Evolutionary conservation across 2,888 invertebrate genomes (phyloP), one percentile per base, ranked within the genome.

Genomic region (Anoncus sp.): DNA sequence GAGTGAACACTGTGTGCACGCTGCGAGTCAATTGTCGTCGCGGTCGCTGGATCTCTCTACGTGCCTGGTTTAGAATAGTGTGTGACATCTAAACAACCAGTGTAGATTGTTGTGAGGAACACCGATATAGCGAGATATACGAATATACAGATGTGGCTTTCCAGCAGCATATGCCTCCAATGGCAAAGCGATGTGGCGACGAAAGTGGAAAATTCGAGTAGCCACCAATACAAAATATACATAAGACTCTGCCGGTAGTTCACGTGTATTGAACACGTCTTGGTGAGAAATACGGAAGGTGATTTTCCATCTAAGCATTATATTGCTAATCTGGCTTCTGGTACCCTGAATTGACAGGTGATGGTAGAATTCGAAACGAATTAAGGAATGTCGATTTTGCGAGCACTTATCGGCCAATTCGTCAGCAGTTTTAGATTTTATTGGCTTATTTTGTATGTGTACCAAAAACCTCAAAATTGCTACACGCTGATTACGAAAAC

Each of bases 21-120:
- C 27, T 47, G 62, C 43, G 57, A 60, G 55, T 71, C 74, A 57
- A 80, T 70, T 71, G 67, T 75, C 74, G 69, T 72, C 69, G 77
- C 59, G 76, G 73, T 80, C 60, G 67, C 71, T 59, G 62, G 60
- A 63, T 53, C 66, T 53, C 66, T 65, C 73, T 66, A 75, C 72
- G 75, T 75, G 76, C 53, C 55, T 60, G 49, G 63, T 43, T 45
- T 55, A 12, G 14, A 62, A 14, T 38, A 16, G 4, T 40, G 27
- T 55, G 20, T 47, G 45, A 31, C 31, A 16, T 51, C 55, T 20
- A 24, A 57, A 24, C 47, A 45, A 71, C 35, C 35, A 60, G 51
- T 63, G 35, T 49, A 27, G 31, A 43, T 35, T 55, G 55, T 53
- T 55, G 72, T 65, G 57, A 55, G 63, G 38, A 65, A 55, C 18